Conservation (phyloP, 2,888 invertebrate species). For the Neoitamus cyanurus region DNA sequence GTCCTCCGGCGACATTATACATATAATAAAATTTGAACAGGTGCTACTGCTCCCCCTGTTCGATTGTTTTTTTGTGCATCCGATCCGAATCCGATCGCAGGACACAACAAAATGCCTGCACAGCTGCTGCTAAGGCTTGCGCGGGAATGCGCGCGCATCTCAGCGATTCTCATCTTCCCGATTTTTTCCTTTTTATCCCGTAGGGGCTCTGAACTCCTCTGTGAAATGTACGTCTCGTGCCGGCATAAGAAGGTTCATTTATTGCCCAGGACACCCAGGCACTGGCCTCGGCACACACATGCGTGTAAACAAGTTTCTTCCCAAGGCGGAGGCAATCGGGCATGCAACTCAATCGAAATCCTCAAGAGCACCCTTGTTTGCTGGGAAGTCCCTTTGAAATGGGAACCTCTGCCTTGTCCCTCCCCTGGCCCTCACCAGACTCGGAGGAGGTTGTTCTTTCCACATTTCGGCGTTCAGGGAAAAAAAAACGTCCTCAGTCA, state of each 20-base stretch:
- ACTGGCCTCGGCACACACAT: not conserved
- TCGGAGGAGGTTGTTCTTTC: constrained; percentile 1
- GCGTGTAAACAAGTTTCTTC: constrained; percentile 1
- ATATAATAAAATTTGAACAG: not conserved
- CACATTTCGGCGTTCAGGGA: not conserved
- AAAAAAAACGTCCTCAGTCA: constrained; percentile 17
- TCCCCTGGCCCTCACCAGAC: not conserved
- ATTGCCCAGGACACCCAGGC: not conserved
- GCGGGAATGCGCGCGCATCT: constrained; percentile 21
- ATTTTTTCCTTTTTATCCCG: not conserved
- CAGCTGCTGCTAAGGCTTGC: not conserved
- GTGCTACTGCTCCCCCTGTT: not conserved
- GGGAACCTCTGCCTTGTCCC: not conserved
- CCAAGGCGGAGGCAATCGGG: not conserved
- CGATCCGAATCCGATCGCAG: not conserved
- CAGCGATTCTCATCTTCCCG: not conserved
- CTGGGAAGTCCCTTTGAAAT: constrained; percentile 11
- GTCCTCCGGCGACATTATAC: not conserved
- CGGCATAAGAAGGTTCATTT: constrained; percentile 4
- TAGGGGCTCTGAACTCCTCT: not conserved
- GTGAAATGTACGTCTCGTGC: constrained; percentile 23
- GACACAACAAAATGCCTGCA: not conserved
- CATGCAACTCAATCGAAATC: constrained; percentile 17
- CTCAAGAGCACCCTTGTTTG: not conserved
- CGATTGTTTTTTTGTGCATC: not conserved